Evolutionary conservation across 2,888 invertebrate species (phyloP).

Genomic region (Drosophila meridionalis): DNA sequence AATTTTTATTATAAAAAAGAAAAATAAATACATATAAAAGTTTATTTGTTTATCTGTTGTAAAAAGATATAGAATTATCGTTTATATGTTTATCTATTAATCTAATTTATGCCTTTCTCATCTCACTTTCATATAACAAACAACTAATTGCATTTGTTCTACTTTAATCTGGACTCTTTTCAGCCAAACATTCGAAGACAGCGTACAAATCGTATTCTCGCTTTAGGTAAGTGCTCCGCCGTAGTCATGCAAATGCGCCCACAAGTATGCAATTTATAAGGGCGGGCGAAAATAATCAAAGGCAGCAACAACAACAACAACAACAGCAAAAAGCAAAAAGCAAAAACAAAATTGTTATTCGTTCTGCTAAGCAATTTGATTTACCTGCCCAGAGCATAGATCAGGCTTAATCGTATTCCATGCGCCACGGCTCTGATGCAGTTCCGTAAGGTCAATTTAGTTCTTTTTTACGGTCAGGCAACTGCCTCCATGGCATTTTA

Average conservation of each 20-base stretch:
- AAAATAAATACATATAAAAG: too few species aligned
- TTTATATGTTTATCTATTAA: too few species aligned
- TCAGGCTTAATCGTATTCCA: conserved; percentile 39
- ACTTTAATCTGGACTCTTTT: conserved; percentile 21
- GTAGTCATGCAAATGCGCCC: conserved; percentile 13
- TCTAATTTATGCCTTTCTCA: neutral
- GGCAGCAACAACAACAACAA: neutral
- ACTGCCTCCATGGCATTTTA: conserved; percentile 12
- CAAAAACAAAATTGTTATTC: conserved; percentile 6
- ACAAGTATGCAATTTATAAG: conserved; percentile 30
- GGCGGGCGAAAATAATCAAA: conserved; percentile 10
- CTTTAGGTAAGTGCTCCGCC: conserved; percentile 49
- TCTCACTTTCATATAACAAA: neutral
- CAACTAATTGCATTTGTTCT: conserved; percentile 13
- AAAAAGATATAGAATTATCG: too few species aligned
- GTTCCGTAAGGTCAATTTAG: conserved; percentile 51
- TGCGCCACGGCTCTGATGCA: conserved; percentile 5
- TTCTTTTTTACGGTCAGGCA: conserved; percentile 40
- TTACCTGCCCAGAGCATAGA: conserved; percentile 40
- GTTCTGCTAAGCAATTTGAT: conserved; percentile 44
- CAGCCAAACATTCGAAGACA: conserved; percentile 37
- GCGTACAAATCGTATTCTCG: conserved; percentile 48
- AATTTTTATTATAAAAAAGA: too few species aligned
- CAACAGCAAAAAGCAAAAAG: neutral
- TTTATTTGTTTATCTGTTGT: too few species aligned